Evolutionary conservation across 2,888 invertebrate genomes (phyloP).

Genomic region (Drosophila paramelanica): DNA sequence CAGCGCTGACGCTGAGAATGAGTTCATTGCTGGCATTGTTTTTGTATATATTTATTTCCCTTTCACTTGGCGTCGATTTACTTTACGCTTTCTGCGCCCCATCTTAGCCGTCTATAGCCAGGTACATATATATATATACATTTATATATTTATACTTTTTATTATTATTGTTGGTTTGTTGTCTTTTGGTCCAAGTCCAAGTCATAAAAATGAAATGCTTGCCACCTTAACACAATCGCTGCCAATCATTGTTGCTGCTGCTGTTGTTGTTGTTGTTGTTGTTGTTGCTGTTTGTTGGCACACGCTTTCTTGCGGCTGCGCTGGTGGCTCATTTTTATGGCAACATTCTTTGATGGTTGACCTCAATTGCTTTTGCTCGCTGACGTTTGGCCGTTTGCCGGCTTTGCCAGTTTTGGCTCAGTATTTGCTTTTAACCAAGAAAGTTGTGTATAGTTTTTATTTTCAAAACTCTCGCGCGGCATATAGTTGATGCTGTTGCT

Average conservation of each 20-base stretch:
- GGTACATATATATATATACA: constrained; percentile 5
- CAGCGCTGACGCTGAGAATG: constrained; percentile 54
- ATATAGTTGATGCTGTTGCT: constrained; percentile 18
- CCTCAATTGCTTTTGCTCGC: constrained; percentile 82
- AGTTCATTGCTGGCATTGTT: constrained; percentile 55
- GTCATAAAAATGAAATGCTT: constrained; percentile 76
- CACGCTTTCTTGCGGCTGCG: constrained; percentile 71
- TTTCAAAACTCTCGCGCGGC: constrained; percentile 46
- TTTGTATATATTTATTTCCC: constrained; percentile 76
- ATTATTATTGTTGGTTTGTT: constrained; percentile 37
- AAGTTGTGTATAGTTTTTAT: constrained; percentile 67
- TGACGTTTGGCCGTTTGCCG: constrained; percentile 72
- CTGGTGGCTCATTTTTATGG: constrained; percentile 79
- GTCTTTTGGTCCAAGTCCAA: constrained; percentile 44
- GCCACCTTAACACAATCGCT: constrained; percentile 45
- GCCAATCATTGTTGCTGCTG: constrained; percentile 10
- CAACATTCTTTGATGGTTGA: constrained; percentile 81
- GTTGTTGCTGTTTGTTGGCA: constrained; percentile 52
- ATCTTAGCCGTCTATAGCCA: constrained; percentile 35
- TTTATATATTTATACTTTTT: constrained; percentile 39
- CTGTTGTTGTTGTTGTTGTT: constrained; percentile 6
- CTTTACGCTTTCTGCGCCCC: constrained; percentile 76
- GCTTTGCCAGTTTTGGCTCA: constrained; percentile 40
- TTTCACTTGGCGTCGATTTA: constrained; percentile 79
- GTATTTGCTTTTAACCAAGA: constrained; percentile 55